A percentile compares a stretch with the other conserved stretches of the same genome.
These are phyloP conservation scores for Protonemura montana DNA, from an alignment of 2,888 invertebrate genomes.

Conservation along the genomic window DNA sequence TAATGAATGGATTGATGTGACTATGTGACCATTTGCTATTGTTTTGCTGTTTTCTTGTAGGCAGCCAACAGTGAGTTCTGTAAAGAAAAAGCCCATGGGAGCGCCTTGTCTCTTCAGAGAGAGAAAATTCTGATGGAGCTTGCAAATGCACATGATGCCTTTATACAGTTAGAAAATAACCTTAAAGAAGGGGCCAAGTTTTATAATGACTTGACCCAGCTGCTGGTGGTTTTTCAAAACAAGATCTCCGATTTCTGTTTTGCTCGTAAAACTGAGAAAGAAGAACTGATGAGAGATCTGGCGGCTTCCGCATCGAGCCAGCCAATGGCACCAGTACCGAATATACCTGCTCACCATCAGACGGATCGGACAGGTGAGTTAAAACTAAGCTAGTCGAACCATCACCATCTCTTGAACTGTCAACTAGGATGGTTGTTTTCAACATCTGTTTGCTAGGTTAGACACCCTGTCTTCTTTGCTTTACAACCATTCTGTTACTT, in stretches of 20 bases:
- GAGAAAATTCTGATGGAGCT: conserved; percentile 85
- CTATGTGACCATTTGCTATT: no score
- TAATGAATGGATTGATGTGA: no score
- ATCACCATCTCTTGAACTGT: no score
- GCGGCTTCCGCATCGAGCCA: conserved; percentile 81
- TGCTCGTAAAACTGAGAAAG: conserved; percentile 98
- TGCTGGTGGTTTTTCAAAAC: conserved; percentile 94
- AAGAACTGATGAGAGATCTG: conserved; percentile 93
- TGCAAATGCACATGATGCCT: conserved; percentile 91
- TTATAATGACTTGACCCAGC: conserved; percentile 90
- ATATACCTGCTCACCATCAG: conserved; percentile 53
- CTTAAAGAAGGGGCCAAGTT: conserved; percentile 96
- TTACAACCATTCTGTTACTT: no score
- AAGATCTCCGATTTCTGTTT: conserved; percentile 98
- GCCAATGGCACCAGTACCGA: conserved; percentile 55
- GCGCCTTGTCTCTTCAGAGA: conserved; percentile 68
- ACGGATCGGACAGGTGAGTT: not conserved
- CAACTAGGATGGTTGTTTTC: no score
- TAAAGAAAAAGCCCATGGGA: conserved; percentile 68
- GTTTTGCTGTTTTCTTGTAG: conserved; percentile 55
- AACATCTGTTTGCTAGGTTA: no score
- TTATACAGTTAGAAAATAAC: conserved; percentile 88
- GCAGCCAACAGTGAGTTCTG: conserved; percentile 67
- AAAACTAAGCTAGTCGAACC: not conserved
- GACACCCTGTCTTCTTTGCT: no score